These are phyloP conservation scores for Eutolmus rufibarbis DNA, from an alignment of 2,888 invertebrate genomes.

Conservation along the genomic window DNA sequence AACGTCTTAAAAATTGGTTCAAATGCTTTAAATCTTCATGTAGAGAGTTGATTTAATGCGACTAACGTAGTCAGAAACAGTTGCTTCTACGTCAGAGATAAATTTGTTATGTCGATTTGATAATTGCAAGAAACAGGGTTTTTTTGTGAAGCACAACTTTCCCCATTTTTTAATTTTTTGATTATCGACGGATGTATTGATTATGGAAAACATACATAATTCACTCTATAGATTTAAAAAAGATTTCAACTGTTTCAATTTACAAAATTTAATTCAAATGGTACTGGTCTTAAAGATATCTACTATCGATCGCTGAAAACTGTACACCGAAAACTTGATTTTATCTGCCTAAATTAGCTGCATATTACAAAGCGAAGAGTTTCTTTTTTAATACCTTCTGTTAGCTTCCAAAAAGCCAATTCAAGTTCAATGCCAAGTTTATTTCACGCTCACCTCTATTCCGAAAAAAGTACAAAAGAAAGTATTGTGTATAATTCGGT, in stretches of 20 bases:
- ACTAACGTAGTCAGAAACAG: neutral
- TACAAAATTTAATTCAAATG: neutral
- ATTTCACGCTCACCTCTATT: neutral
- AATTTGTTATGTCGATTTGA: neutral
- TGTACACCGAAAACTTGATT: too few relatives aligned
- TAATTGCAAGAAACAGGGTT: neutral
- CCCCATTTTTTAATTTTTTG: too few relatives aligned
- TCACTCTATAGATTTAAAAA: too few relatives aligned
- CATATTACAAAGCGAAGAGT: too few relatives aligned
- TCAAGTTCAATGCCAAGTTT: neutral
- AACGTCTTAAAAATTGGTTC: neutral
- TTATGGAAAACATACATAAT: too few relatives aligned
- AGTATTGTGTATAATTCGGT: neutral
- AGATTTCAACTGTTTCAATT: neutral
- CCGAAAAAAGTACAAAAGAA: neutral
- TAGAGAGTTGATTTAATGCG: neutral
- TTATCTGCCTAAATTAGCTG: too few relatives aligned
- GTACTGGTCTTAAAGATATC: too few relatives aligned
- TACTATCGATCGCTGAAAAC: too few relatives aligned
- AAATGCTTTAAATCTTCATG: too few relatives aligned
- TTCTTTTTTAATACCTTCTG: too few relatives aligned
- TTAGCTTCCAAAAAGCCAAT: neutral
- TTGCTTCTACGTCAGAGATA: neutral
- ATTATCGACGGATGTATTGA: too few relatives aligned
- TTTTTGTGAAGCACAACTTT: neutral